Evolutionary conservation across 2,113 vertebrate genomes (phyloP).

Genomic region (Chlamydotis undulata): DNA sequence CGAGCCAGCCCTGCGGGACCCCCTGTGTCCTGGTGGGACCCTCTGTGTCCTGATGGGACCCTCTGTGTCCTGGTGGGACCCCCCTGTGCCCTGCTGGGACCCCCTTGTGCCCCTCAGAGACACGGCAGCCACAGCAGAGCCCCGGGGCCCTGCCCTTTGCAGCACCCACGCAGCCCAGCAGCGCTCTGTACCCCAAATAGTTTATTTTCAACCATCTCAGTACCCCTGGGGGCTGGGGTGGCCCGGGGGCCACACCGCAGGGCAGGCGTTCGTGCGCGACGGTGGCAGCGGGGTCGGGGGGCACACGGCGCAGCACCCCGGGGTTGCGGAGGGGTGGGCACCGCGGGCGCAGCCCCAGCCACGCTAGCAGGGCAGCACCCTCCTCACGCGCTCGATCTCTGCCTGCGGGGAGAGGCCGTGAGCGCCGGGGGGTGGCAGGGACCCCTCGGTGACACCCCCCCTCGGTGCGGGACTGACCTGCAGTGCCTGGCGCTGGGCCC

Average conservation of each 20-base stretch:
- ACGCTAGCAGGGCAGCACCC: not conserved
- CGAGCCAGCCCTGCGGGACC: not conserved
- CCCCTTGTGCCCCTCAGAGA: not conserved
- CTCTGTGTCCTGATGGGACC: not conserved
- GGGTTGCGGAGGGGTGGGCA: not conserved
- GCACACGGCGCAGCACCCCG: not conserved
- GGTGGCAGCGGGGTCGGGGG: fast-evolving
- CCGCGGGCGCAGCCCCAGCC: fast-evolving
- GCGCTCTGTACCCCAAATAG: not conserved
- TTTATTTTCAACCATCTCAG: not conserved
- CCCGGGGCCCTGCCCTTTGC: not conserved
- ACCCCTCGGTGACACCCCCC: too few species aligned
- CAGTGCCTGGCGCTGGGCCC: conserved; percentile 4
- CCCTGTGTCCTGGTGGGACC: not conserved
- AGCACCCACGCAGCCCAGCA: not conserved
- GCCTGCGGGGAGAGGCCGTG: not conserved
- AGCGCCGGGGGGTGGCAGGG: fast-evolving
- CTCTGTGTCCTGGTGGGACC: not conserved
- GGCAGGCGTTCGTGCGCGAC: too few species aligned
- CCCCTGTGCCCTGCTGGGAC: too few species aligned
- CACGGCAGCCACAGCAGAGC: too few species aligned
- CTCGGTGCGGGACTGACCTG: not conserved
- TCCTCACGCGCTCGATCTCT: not conserved
- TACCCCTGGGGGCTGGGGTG: fast-evolving
- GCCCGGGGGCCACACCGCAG: not conserved